A percentile compares a stretch with the other conserved stretches of the same genome.
Conservation (phyloP, 2,888 invertebrate genomes). For the Lepidocyrtoides sp. region DNA sequence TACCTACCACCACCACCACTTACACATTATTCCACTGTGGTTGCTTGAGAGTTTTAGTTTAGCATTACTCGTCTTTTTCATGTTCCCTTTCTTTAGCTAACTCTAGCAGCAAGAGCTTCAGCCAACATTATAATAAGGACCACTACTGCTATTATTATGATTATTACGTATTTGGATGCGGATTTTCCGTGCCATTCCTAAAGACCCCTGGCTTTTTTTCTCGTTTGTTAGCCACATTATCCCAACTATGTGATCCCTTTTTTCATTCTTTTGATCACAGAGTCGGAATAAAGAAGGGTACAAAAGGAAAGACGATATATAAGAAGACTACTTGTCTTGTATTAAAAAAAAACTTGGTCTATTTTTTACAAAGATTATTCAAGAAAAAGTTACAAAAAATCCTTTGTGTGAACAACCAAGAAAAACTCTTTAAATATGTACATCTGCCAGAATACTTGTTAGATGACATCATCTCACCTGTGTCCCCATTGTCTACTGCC, state of each 20-base stretch:
- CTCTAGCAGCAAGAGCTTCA: neutral
- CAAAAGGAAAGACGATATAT: neutral
- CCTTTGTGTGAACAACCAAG: neutral
- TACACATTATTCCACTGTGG: neutral
- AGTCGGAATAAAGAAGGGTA: conserved; percentile 60
- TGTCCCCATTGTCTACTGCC: conserved; percentile 13
- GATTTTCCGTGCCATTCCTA: conserved; percentile 59
- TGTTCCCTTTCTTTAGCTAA: neutral
- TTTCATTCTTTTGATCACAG: conserved; percentile 58
- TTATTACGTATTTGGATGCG: conserved; percentile 72
- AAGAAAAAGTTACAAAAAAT: conserved; percentile 44
- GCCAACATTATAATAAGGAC: conserved; percentile 60
- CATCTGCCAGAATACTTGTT: conserved; percentile 27
- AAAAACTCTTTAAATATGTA: conserved; percentile 22
- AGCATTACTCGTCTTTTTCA: conserved; percentile 47
- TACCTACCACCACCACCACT: neutral
- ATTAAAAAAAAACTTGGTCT: conserved; percentile 60
- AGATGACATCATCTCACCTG: conserved; percentile 34
- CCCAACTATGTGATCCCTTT: conserved; percentile 64
- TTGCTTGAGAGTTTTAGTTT: neutral
- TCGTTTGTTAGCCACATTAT: conserved; percentile 72
- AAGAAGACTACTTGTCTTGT: neutral
- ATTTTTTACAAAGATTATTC: conserved; percentile 35
- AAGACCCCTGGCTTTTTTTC: conserved; percentile 69
- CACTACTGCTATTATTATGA: conserved; percentile 62